These are phyloP conservation scores for Ataeniobius toweri DNA, from an alignment of 2,797 vertebrate species.

Conservation along the genomic window DNA sequence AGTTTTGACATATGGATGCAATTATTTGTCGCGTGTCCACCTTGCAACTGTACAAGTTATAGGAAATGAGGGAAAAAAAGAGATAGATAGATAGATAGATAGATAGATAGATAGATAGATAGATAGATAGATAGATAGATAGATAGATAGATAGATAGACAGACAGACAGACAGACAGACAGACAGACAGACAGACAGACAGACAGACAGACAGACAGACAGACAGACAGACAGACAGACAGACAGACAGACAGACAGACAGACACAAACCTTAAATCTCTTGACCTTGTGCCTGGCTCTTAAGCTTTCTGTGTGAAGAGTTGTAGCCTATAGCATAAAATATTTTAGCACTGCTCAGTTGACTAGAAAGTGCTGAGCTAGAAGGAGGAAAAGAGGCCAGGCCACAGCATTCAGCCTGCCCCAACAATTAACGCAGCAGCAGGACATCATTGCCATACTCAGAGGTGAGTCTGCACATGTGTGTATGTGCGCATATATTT, in stretches of 20 bases:
- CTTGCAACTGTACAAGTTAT: constrained; percentile 25
- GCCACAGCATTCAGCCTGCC: constrained; percentile 62
- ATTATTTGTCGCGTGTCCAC: constrained; percentile 37
- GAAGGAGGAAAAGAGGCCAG: constrained; percentile 60
- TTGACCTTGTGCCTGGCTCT: constrained; percentile 71
- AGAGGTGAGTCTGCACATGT: constrained; percentile 30
- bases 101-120: too few species aligned
- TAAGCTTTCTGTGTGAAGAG: constrained; percentile 59
- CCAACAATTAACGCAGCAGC: constrained; percentile 74
- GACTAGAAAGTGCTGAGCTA: constrained; percentile 70
- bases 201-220: too few species aligned
- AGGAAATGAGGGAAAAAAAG: constrained; percentile 2
- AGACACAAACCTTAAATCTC: constrained; percentile 51
- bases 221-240: too few species aligned
- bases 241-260: constrained; percentile 5
- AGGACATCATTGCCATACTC: constrained; percentile 53
- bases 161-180: too few species aligned
- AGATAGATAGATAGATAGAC: too few species aligned
- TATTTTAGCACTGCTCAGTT: constrained; percentile 66
- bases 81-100: constrained; percentile 23
- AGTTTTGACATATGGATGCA: constrained; percentile 25
- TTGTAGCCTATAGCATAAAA: constrained; percentile 71
- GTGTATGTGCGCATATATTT: constrained; percentile 27
- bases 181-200: too few species aligned
- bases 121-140: too few species aligned